Percentiles rank a stretch among this genome's conserved stretches.
phyloP scores from a whole-genome alignment of 2,888 invertebrate species.

The Meandrusa payeni region DNA sequence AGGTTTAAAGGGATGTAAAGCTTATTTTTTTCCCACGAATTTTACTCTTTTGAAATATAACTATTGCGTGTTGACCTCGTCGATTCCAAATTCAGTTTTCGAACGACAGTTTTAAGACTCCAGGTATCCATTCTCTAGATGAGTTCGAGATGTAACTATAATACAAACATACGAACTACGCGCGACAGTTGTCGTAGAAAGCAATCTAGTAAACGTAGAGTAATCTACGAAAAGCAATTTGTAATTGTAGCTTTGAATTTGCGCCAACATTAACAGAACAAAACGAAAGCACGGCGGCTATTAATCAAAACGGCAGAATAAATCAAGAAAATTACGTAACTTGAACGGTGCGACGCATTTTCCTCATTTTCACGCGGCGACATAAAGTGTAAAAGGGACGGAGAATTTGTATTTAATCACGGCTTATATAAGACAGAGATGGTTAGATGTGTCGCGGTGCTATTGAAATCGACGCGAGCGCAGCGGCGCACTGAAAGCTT shows the following conservation, averaged over 20 bases:
- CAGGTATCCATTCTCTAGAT: too few species aligned
- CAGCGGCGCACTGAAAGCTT: slow-evolving; percentile 67
- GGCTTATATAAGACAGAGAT: slow-evolving; percentile 35
- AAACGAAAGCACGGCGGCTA: slow-evolving; percentile 58
- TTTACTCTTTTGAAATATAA: too few species aligned
- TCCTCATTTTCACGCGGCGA: slow-evolving; percentile 59
- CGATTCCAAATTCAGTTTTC: too few species aligned
- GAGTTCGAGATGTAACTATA: too few species aligned
- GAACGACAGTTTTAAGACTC: too few species aligned
- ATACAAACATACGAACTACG: too few species aligned
- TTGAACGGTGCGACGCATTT: slow-evolving; percentile 46
- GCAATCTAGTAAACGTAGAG: slow-evolving; percentile 7
- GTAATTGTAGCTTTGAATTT: slow-evolving; percentile 46
- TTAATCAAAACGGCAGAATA: slow-evolving; percentile 66
- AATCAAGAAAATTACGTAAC: slow-evolving; percentile 68
- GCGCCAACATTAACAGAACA: slow-evolving; percentile 58
- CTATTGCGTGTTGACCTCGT: too few species aligned
- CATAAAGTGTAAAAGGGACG: slow-evolving; percentile 44
- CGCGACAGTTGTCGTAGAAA: too few species aligned
- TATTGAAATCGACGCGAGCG: slow-evolving; percentile 50
- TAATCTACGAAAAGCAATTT: slow-evolving; percentile 25
- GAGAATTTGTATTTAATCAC: slow-evolving; percentile 20
- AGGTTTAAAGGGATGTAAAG: too few species aligned
- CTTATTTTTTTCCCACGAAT: too few species aligned
- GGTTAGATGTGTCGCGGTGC: slow-evolving; percentile 38